Evolutionary conservation across 2,113 vertebrate genomes (phyloP), one percentile per base, ranked within the genome.

Genomic region (Xiphophorus couchianus): DNA sequence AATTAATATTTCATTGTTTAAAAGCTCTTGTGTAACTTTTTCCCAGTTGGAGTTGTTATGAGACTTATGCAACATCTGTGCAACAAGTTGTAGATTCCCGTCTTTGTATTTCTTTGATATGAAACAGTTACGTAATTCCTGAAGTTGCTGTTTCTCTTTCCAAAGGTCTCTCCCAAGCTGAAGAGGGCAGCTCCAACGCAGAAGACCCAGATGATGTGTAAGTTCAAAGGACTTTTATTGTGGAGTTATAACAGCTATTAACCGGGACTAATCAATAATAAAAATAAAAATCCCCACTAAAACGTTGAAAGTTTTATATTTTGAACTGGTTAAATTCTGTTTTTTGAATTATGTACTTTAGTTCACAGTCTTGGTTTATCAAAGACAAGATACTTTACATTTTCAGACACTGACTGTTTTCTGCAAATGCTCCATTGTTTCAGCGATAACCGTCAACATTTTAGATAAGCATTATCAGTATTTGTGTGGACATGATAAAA

Each of bases 181-280:
- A 92, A 35, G 91, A 89, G 28, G 82, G 72, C 29, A 75, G 79
- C 54, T 72, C 86, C 29, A 83, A 78, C 6, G 72, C 83, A 39
- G 94, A 95, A 37, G 84, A 90, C 25, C 72, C 78, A 3, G 83
- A 90, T 5, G 86, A 93, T 37, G 93, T 93, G 94, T 95, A 70
- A 90, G 93, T 93, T 29, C n/a, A 51, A 0, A 4, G 2, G 3
- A 31, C 22, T 71, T 67, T 71, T 65, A 69, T 67, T 81, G 5
- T 76, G 67, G 65, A 29, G 2, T 4, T 11, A 33, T 10, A 5
- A 29, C 0, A 1, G 25, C 12, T 28, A 44, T 17, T 1, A 37
- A 30, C 67, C 29, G 35, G 25, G 42, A 27, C 17, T 44, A 77
- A 27, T 58, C 25, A 51, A 19, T 17, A 48, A 48, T 17, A 19